Conservation (phyloP, 2,888 invertebrate species). For the Orthosia incerta region DNA sequence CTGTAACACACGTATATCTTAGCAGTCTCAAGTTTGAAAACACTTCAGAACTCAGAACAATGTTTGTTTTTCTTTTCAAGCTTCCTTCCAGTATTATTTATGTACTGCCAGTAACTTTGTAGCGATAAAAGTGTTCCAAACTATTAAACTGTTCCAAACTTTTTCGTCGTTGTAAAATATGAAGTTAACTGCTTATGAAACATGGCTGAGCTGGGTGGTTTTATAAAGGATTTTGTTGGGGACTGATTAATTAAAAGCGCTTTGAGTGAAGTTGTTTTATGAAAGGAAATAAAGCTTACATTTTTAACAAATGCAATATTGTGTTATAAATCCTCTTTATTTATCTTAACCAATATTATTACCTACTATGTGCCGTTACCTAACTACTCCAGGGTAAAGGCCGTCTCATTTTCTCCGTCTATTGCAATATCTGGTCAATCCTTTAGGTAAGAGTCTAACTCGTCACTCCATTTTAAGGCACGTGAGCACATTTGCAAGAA, state of each 20-base stretch:
- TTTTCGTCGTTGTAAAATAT: slow-evolving; percentile 36
- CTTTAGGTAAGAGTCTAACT: not conserved
- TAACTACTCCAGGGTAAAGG: not conserved
- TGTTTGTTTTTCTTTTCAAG: slow-evolving; percentile 56
- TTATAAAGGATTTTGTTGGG: slow-evolving; percentile 15
- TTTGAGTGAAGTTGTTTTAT: not conserved
- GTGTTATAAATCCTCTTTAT: not conserved
- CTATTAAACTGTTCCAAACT: slow-evolving; percentile 54
- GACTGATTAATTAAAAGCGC: not conserved
- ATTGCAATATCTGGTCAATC: not conserved
- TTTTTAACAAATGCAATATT: not conserved
- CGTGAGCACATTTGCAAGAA: too few relatives aligned
- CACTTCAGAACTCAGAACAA: slow-evolving; percentile 46
- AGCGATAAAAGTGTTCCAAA: slow-evolving; percentile 54
- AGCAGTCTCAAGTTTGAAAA: slow-evolving; percentile 44
- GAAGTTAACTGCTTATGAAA: slow-evolving; percentile 30
- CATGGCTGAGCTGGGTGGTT: slow-evolving; percentile 13
- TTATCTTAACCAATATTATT: not conserved
- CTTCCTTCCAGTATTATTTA: slow-evolving; percentile 55
- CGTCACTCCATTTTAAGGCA: not conserved
- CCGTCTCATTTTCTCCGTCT: not conserved
- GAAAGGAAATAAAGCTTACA: not conserved
- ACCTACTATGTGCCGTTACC: not conserved
- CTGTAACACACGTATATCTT: slow-evolving; percentile 82
- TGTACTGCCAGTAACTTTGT: slow-evolving; percentile 47